phyloP scores from a whole-genome alignment of 2,888 invertebrate genomes.

The Lagria hirta region DNA sequence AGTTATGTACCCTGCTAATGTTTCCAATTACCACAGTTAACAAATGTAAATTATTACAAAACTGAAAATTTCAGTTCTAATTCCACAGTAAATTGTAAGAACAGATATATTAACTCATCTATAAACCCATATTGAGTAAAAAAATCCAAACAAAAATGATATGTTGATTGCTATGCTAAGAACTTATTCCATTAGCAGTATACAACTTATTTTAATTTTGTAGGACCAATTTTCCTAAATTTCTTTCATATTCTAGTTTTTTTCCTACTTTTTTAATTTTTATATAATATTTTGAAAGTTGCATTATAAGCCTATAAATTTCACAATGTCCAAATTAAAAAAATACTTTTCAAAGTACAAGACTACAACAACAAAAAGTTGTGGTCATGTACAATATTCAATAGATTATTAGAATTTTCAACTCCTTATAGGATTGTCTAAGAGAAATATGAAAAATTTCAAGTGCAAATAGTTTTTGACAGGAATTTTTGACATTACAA shows the following conservation, averaged over 20 bases:
- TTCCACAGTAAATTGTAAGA: too few species aligned
- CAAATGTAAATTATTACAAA: too few species aligned
- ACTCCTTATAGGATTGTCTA: conserved; percentile 24
- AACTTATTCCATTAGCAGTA: conserved; percentile 33
- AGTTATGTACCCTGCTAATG: conserved; percentile 49
- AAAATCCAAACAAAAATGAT: too few species aligned
- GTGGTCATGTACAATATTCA: conserved; percentile 1
- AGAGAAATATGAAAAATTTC: conserved; percentile 20
- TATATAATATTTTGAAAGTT: conserved; percentile 20
- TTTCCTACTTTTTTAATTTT: conserved; percentile 13
- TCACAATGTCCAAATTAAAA: conserved; percentile 14
- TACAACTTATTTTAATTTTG: conserved; percentile 24
- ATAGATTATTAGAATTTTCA: conserved; percentile 11
- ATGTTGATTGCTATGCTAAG: conserved; percentile 25
- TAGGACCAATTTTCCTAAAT: conserved; percentile 28
- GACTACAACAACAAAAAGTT: conserved; percentile 6
- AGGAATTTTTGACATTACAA: conserved; percentile 25
- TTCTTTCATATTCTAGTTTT: conserved; percentile 20
- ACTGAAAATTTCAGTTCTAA: too few species aligned
- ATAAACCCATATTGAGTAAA: too few species aligned
- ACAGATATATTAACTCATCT: too few species aligned
- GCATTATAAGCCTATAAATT: conserved; percentile 22
- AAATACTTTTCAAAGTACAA: conserved; percentile 12
- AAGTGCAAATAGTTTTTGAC: conserved; percentile 31
- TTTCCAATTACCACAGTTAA: conserved; percentile 37